Base-by-base conservation (phyloP, 2,797 vertebrate genomes). In the Dendrocincla tyrannina region DNA sequence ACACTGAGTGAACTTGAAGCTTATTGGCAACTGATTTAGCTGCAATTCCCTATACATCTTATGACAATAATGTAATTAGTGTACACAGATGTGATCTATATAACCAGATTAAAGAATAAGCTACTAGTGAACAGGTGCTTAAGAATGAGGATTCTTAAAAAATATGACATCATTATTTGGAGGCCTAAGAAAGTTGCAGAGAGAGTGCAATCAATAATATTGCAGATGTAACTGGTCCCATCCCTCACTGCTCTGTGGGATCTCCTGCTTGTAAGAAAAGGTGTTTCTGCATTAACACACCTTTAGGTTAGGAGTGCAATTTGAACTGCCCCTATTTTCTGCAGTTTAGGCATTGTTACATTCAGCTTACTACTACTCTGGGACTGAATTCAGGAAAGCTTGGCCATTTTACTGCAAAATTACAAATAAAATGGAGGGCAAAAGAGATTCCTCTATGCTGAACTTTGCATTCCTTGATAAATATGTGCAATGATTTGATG, bases 231-330 rank as follows among this genome's bases (percentile, higher is more conserved):
- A 59, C 22, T 20, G 17, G 9, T 53, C 10, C 17, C 7, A 3
- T 44, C 9, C 28, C 30, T 74, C 0, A 0, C 32, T n/a, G 13
- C 9, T 46, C 17, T 44, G 20, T 52, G 46, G 25, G 44, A 59
- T 64, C 28, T 41, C 81, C 46, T 35, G 30, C 35, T 41, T 88
- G 15, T 22, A 44, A 73, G 32, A 67, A 66, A 77, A 82, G 24
- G 10, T 55, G 25, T 50, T 78, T 86, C 46, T 66, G 18, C 11
- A 7, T 53, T 17, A 77, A 24, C 19, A n/a, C 64, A 66, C 64
- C 47, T 62, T 73, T 22, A 16, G 13, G 11, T 39, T 32, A 64
- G 50, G 30, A 60, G 18, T 23, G 58, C 22, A 41, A 4, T 84
- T 70, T 75, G 46, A 91, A 60, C 25, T 37, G 23, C 10, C 17